Base-by-base conservation (phyloP, 92 coral and sea anemone species). In the Diadumene lineata region DNA sequence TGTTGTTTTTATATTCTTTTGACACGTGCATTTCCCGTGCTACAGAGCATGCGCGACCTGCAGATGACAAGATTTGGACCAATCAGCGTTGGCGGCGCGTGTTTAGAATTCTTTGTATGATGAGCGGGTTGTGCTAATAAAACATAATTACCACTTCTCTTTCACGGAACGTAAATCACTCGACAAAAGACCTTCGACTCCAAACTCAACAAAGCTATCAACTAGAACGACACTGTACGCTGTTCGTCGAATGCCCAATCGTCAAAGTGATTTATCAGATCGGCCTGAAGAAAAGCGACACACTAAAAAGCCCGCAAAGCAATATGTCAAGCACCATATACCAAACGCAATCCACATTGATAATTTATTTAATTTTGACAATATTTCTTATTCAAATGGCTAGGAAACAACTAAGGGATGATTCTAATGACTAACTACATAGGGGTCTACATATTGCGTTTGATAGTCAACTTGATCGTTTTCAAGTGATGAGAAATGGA, bases 21-120 rank as follows among this genome's bases (percentile, higher is more conserved):
- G 94, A 92, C 99, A 96, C 99, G 99, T 96, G 99, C 99, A 96
- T 96, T 96, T 92, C 94, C 97, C 87, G 88, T 88, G 72, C 73
- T 80, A 93, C 78, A 86, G 83, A 97, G 99, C 99, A 92, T 92
- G 99, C 97, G 88, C 89, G 32, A 56, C 84, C 74, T 72, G 87
- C 69, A 79, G 81, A 82, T 87, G 85, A 85, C 90, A 79, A 70
- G 79, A 65, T 83, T 56, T 74, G 64, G 68, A 74, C 97, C 97
- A 91, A 91, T 91, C 97, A 83, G 90, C 90, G 92, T 88, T 61
- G 84, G 77, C 97, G 97, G 97, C 97, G 97, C 97, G 97, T 91
- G 97, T 91, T 91, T 91, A 85, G 97, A 91, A 91, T 91, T 88
- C 97, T 88, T 91, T 83, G 78, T 91, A 83, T 82, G 88, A 73